Conservation (phyloP, 2,888 invertebrate species). For the Chironomus tentans region DNA sequence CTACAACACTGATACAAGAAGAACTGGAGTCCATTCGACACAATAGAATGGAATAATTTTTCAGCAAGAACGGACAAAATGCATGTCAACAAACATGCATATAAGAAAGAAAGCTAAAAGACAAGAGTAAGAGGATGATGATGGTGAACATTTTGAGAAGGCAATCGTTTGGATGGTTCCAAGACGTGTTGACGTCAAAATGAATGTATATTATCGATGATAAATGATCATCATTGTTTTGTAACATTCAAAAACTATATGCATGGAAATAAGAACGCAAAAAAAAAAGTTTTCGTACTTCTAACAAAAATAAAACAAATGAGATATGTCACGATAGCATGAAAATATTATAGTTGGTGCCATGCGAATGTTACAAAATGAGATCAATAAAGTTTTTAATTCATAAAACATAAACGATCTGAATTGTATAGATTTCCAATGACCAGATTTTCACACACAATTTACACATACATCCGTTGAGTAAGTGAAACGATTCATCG, state of each 20-base stretch:
- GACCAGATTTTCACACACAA: conserved; percentile 8
- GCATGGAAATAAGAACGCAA: neutral
- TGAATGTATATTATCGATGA: conserved; percentile 1
- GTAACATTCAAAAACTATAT: neutral
- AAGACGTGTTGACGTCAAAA: conserved; percentile 15
- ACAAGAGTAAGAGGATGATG: neutral
- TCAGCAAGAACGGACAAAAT: no score
- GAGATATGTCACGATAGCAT: no score
- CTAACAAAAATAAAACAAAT: no score
- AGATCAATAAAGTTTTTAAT: no score
- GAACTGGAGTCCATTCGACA: no score
- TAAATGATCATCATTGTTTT: neutral
- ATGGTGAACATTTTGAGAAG: neutral
- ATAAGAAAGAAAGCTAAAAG: neutral
- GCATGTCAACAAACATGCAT: no score
- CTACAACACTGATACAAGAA: no score
- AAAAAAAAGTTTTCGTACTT: neutral
- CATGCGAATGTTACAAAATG: no score
- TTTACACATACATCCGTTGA: neutral
- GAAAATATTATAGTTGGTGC: no score
- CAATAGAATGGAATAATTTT: no score
- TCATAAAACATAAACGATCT: no score
- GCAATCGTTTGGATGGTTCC: neutral
- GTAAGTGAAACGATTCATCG: no score
- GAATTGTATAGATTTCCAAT: neutral